Base-by-base conservation (phyloP, 2,113 vertebrate genomes). In the Siniperca chuatsi region DNA sequence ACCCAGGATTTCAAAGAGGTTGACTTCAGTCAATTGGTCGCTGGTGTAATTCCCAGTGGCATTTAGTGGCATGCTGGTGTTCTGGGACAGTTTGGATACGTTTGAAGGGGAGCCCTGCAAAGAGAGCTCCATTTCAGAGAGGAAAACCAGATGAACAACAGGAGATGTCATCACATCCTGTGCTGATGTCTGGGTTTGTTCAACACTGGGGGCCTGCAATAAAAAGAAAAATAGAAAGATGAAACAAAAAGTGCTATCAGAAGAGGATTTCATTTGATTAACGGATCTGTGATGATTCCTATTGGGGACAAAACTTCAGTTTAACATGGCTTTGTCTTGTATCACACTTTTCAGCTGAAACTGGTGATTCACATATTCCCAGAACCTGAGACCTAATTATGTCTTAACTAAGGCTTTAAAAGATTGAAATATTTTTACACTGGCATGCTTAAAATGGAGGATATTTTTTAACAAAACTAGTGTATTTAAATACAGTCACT, bases 1-100 rank as follows among this genome's bases (percentile, higher is more conserved):
- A 40, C 96, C 96, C 3, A 97, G 91, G 40, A 95, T 89, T 8
- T 95, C 86, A 25, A 91, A 82, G 23, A 96, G 92, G 69, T 94
- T 84, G 54, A 94, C 75, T 6, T 96, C 95, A 4, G 89, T 1
- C 18, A 90, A 81, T 1, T 89, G 86, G 37, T 75, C 70, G 2
- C 11, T 78, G 44, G 88, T 93, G 67, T 85, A 66, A 50, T 93
- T 94, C 33, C 33, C 88, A 0, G 92, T 94, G 65, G 62, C 52
- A 9, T 96, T 94, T 1, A 70, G 48, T 0, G n/a, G 25, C 33
- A 87, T 1, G 58, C 89, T 92, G 73, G 68, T 35, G 48, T 95
- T 94, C 79, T 65, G 68, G 40, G 65, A 29, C 8, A 40, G 42
- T 25, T 78, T 76, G 29, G 94, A 94, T 25, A 58, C 29, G 60